phyloP scores from a whole-genome alignment of 2,113 vertebrate genomes.

The Chitala chitala region DNA sequence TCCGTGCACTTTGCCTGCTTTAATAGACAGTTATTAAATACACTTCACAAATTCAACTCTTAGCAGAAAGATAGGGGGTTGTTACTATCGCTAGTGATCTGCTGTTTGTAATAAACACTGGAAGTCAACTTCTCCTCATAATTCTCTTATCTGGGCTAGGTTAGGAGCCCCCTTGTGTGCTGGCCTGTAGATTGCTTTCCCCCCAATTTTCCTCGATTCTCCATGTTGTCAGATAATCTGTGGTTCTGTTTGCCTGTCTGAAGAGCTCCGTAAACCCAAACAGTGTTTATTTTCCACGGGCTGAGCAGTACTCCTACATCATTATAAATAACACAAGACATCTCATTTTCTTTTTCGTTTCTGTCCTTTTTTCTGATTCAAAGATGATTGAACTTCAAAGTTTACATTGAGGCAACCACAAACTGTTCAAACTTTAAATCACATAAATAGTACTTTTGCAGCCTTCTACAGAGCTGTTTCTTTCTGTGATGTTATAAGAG shows the following conservation, averaged over 20 bases:
- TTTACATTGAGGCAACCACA: not conserved
- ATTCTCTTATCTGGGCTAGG: conserved; percentile 80
- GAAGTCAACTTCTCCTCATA: conserved; percentile 67
- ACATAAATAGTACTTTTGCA: not conserved
- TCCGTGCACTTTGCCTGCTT: conserved; percentile 74
- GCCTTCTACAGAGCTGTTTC: not conserved
- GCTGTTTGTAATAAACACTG: conserved; percentile 72
- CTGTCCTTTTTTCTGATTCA: not conserved
- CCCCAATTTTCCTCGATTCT: conserved; percentile 51
- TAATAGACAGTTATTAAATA: conserved; percentile 85
- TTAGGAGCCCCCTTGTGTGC: conserved; percentile 62
- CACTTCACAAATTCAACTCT: conserved; percentile 68
- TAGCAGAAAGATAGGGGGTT: conserved; percentile 47
- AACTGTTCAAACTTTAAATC: not conserved
- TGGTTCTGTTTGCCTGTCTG: conserved; percentile 56
- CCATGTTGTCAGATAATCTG: conserved; percentile 63
- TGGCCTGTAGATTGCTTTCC: conserved; percentile 61
- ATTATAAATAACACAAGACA: not conserved
- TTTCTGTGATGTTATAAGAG: too few relatives aligned
- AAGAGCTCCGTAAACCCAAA: not conserved
- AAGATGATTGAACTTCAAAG: not conserved
- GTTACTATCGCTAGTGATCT: conserved; percentile 75
- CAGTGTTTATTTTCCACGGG: not conserved
- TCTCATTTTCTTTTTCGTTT: not conserved
- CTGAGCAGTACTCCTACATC: not conserved